A percentile compares a stretch with the other conserved stretches of the same genome.
Evolutionary conservation across 2,888 invertebrate genomes (phyloP).

Genomic region (Pherbina coryleti): DNA sequence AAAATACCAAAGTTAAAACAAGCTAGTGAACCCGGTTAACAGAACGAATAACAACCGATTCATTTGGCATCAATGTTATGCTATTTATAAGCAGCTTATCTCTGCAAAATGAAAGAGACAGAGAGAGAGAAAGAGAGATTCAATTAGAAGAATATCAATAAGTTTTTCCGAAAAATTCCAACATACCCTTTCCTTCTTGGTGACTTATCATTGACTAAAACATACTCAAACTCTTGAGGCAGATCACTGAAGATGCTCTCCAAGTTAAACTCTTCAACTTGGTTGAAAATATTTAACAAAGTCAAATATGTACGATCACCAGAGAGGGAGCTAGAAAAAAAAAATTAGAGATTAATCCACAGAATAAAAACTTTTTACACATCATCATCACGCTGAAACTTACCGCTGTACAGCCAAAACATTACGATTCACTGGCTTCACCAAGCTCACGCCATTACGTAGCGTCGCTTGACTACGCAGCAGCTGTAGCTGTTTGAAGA

Average conservation of each 20-base stretch:
- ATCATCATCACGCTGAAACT: slow-evolving; percentile 36
- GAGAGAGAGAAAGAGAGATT: neutral
- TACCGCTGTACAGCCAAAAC: slow-evolving; percentile 70
- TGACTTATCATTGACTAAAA: slow-evolving; percentile 61
- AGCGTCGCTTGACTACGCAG: slow-evolving; percentile 71
- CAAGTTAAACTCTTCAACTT: slow-evolving; percentile 67
- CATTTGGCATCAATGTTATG: slow-evolving; percentile 58
- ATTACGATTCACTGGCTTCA: slow-evolving; percentile 60
- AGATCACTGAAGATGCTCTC: slow-evolving; percentile 54
- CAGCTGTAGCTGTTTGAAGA: slow-evolving; percentile 73
- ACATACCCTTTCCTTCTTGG: slow-evolving; percentile 55
- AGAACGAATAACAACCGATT: slow-evolving; percentile 52
- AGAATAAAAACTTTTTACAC: neutral
- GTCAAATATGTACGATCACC: slow-evolving; percentile 67
- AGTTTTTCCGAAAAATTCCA: no score
- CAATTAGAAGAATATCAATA: neutral
- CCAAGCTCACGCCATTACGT: slow-evolving; percentile 71
- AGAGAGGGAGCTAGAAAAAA: slow-evolving; percentile 49
- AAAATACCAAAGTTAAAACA: no score
- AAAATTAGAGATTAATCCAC: neutral
- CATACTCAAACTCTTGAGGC: slow-evolving; percentile 57
- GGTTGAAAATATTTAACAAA: slow-evolving; percentile 70
- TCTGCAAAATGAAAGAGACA: slow-evolving; percentile 33
- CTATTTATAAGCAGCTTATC: slow-evolving; percentile 53
- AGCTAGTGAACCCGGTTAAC: neutral